phyloP scores from a whole-genome alignment of 2,888 invertebrate genomes.

The Achlya flavicornis region DNA sequence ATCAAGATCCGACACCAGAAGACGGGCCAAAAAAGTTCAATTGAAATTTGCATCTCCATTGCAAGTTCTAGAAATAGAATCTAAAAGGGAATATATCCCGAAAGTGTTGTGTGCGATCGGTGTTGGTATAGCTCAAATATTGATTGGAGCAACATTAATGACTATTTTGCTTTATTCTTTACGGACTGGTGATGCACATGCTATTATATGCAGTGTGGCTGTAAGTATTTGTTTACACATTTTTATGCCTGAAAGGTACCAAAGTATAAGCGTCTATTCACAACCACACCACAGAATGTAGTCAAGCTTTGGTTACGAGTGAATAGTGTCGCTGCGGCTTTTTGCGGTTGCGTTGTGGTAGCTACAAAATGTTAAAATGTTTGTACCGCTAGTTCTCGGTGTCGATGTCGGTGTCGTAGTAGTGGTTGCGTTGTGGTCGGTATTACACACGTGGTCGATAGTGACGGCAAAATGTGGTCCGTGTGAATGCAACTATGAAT shows the following conservation, averaged over 20 bases:
- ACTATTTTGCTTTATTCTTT: conserved; percentile 38
- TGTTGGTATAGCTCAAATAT: conserved; percentile 41
- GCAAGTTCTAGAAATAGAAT: conserved; percentile 44
- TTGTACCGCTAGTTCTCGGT: too few species aligned
- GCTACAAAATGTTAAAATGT: too few species aligned
- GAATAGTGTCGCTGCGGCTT: too few species aligned
- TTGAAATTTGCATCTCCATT: conserved; percentile 25
- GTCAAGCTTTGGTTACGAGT: too few species aligned
- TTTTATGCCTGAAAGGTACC: background rate
- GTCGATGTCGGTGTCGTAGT: too few species aligned
- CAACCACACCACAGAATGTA: too few species aligned
- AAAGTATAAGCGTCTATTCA: too few species aligned
- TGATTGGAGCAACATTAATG: conserved; percentile 51
- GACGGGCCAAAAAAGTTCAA: background rate
- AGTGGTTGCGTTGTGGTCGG: too few species aligned
- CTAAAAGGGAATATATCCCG: conserved; percentile 41
- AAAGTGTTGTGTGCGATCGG: conserved; percentile 44
- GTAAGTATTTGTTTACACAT: conserved; percentile 35
- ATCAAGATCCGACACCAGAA: background rate
- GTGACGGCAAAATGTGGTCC: too few species aligned
- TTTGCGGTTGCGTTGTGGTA: too few species aligned
- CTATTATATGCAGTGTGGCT: conserved; percentile 39
- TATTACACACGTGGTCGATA: too few species aligned
- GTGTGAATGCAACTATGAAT: too few species aligned
- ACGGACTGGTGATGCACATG: conserved; percentile 39